These are phyloP conservation scores for Phortica magna DNA, from an alignment of 2,888 invertebrate species.

Conservation along the genomic window DNA sequence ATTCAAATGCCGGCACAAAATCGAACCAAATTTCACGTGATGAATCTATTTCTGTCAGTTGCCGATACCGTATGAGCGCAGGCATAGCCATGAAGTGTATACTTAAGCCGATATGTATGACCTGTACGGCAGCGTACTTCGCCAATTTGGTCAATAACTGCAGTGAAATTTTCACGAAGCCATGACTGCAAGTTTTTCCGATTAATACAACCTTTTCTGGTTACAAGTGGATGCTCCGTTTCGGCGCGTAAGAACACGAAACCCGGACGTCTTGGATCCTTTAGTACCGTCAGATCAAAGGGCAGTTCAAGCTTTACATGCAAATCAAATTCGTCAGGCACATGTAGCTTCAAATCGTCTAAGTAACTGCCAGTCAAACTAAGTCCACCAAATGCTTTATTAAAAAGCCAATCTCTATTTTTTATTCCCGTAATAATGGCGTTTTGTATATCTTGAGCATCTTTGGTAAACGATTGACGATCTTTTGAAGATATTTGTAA, in stretches of 20 bases:
- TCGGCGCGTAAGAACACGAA: slow-evolving; percentile 42
- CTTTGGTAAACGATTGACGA: slow-evolving; percentile 35
- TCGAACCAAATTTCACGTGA: slow-evolving; percentile 58
- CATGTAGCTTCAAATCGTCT: slow-evolving; percentile 52
- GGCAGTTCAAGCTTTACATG: slow-evolving; percentile 52
- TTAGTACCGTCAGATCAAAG: slow-evolving; percentile 32
- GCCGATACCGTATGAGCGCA: slow-evolving; percentile 67
- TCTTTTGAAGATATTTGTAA: slow-evolving; percentile 25
- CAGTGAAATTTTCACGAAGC: slow-evolving; percentile 50
- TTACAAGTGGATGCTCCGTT: background rate
- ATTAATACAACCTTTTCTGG: slow-evolving; percentile 42
- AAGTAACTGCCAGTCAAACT: slow-evolving; percentile 56
- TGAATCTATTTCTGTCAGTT: slow-evolving; percentile 22
- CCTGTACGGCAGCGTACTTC: slow-evolving; percentile 31
- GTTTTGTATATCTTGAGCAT: slow-evolving; percentile 52
- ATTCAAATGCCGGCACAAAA: slow-evolving; percentile 65
- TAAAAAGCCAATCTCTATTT: slow-evolving; percentile 39
- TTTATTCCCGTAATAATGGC: slow-evolving; percentile 45
- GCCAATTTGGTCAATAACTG: slow-evolving; percentile 42
- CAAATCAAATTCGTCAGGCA: slow-evolving; percentile 66
- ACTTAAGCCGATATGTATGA: slow-evolving; percentile 46
- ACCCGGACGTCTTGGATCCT: slow-evolving; percentile 10
- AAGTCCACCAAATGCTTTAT: slow-evolving; percentile 41
- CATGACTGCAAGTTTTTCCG: slow-evolving; percentile 60
- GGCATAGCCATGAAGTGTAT: slow-evolving; percentile 45